Conservation (phyloP, 2,888 invertebrate genomes). For the Scaptomyza parva region DNA sequence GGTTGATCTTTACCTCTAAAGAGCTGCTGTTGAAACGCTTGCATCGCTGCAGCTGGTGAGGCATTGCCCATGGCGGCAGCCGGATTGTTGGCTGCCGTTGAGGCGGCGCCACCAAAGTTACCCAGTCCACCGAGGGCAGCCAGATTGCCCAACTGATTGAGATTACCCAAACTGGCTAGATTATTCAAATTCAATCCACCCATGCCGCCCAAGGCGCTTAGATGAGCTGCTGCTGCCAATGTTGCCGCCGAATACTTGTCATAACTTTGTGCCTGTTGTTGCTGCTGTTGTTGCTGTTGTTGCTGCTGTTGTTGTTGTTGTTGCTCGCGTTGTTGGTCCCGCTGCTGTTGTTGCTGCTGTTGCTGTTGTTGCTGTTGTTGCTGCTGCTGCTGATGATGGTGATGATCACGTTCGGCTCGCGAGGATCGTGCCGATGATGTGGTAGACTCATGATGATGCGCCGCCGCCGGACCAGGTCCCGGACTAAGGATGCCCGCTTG, state of each 20-base stretch:
- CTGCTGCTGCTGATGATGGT: conserved; percentile 70
- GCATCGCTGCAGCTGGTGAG: conserved; percentile 88
- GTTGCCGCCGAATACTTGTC: conserved; percentile 85
- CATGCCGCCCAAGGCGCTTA: conserved; percentile 82
- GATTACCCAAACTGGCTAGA: conserved; percentile 80
- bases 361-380: conserved; percentile 74
- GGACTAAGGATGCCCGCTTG: conserved; percentile 69
- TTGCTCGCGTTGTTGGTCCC: conserved; percentile 47
- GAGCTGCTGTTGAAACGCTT: conserved; percentile 93
- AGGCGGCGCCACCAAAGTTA: conserved; percentile 81
- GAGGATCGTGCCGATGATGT: conserved; percentile 71
- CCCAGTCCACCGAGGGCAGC: conserved; percentile 81
- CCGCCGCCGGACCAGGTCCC: conserved; percentile 66
- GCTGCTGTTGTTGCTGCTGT: conserved; percentile 77
- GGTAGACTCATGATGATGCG: conserved; percentile 72
- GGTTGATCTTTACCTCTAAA: conserved; percentile 88
- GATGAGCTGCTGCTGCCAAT: conserved; percentile 85
- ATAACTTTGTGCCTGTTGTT: conserved; percentile 81
- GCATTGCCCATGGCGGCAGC: conserved; percentile 86
- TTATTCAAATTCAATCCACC: conserved; percentile 83
- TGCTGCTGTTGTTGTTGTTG: conserved; percentile 68
- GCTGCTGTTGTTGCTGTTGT: conserved; percentile 74
- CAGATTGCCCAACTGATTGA: conserved; percentile 82
- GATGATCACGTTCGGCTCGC: conserved; percentile 70
- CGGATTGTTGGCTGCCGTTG: conserved; percentile 81